Percentiles rank a stretch among this genome's conserved stretches.
Conservation (phyloP, 2,113 vertebrate genomes). For the Loxodonta africana region DNA sequence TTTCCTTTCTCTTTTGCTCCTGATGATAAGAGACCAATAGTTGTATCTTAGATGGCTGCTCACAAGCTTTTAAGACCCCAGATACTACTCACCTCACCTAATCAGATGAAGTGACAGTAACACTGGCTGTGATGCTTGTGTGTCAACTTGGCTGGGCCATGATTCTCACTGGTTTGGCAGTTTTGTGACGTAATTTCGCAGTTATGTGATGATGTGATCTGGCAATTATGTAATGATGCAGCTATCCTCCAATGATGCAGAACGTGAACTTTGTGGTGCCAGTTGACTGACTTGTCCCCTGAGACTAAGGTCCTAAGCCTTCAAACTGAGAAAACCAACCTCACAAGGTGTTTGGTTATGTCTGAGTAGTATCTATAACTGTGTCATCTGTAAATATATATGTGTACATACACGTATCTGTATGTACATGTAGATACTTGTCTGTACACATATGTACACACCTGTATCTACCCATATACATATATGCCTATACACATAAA, state of each 20-base stretch:
- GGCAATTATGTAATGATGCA: too few relatives aligned
- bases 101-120: too few relatives aligned
- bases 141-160: too few relatives aligned
- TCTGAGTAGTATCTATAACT: neutral
- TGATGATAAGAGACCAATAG: neutral
- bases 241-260: neutral
- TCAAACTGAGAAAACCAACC: neutral
- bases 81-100: neutral
- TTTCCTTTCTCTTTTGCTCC: neutral
- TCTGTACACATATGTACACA: neutral
- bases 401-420: neutral
- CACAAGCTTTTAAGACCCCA: neutral
- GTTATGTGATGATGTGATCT: too few relatives aligned
- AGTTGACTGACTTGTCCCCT: neutral
- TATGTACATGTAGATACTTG: neutral
- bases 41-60: neutral
- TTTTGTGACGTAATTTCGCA: too few relatives aligned
- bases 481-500: too few relatives aligned
- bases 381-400: neutral
- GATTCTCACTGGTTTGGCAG: too few relatives aligned
- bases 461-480: too few relatives aligned
- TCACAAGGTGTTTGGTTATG: neutral
- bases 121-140: too few relatives aligned
- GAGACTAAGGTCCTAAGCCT: neutral
- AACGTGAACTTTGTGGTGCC: neutral